Base-by-base conservation (phyloP, 2,113 vertebrate genomes). In the Dissostichus mawsoni region DNA sequence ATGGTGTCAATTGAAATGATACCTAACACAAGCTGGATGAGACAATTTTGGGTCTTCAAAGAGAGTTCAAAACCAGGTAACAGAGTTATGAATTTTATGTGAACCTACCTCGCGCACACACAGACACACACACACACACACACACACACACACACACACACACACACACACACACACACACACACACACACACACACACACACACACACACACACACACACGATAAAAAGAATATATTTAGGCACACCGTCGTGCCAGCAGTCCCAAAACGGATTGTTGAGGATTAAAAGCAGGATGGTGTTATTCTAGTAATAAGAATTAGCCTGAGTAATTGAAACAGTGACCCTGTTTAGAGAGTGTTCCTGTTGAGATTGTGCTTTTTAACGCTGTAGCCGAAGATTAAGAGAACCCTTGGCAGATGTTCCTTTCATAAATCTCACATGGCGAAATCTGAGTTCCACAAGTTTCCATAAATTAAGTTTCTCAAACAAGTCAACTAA, bases 1-100 rank as follows among this genome's bases (percentile, higher is more conserved):
- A 90, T 66, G 82, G 78, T 89, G 89, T 90, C 89, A 92, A 87
- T 90, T 85, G 89, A 84, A 88, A 87, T 89, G 87, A 91, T 88
- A 86, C 81, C 83, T 71, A 87, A 90, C 84, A 89, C 79, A 80
- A 52, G 80, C 78, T 72, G 86, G 79, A 90, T 88, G 82, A 88
- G 75, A 93, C 85, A 78, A 86, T 84, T 87, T 81, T 63, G 55
- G 70, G 63, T 77, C 85, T 87, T 88, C 88, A 91, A 89, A 89
- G 85, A 76, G 58, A 76, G 76, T 89, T 90, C 88, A 89, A 78
- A 86, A 83, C 47, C 75, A 53, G 80, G 83, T 80, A 78, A 74
- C 23, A 77, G 29, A 72, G 77, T 83, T 82, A 64, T 76, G 52
- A 82, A 78, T 88, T 80, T 76, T 50, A 70, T 75, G 62, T 61